These are phyloP conservation scores for crab-eating macaque (Macaca fascicularis) DNA, from an alignment of 2,113 vertebrate species.

Conservation along the genomic window DNA sequence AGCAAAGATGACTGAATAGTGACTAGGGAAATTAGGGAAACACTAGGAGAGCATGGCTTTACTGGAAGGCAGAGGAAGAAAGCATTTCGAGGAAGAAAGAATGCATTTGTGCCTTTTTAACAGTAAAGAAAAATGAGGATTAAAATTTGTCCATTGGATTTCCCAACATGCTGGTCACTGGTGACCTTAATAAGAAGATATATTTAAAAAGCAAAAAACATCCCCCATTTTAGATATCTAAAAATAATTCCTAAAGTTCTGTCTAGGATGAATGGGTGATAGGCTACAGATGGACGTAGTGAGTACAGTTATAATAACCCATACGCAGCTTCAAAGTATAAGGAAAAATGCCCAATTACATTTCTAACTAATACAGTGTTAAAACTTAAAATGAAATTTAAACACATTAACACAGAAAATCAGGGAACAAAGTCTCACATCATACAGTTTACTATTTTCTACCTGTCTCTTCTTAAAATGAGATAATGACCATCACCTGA, in stretches of 20 bases:
- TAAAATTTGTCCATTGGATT: neutral
- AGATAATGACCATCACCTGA: neutral
- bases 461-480: neutral
- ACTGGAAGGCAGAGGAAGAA: neutral
- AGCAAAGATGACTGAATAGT: neutral
- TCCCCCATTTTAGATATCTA: neutral
- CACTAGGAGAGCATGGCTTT: neutral
- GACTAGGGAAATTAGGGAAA: neutral
- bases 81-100: neutral
- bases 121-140: neutral
- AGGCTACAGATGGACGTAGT: neutral
- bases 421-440: neutral
- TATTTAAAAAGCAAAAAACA: neutral
- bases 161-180: neutral
- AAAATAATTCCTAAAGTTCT: neutral
- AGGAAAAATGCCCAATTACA: neutral
- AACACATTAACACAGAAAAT: neutral
- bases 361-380: neutral
- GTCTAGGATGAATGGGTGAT: neutral
- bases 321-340: neutral
- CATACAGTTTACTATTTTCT: neutral
- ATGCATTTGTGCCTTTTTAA: too few relatives aligned
- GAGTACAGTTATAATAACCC: neutral
- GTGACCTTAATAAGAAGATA: neutral
- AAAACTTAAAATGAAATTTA: neutral